Base-by-base conservation (phyloP, 2,888 invertebrate genomes). In the Beris morrisii region DNA sequence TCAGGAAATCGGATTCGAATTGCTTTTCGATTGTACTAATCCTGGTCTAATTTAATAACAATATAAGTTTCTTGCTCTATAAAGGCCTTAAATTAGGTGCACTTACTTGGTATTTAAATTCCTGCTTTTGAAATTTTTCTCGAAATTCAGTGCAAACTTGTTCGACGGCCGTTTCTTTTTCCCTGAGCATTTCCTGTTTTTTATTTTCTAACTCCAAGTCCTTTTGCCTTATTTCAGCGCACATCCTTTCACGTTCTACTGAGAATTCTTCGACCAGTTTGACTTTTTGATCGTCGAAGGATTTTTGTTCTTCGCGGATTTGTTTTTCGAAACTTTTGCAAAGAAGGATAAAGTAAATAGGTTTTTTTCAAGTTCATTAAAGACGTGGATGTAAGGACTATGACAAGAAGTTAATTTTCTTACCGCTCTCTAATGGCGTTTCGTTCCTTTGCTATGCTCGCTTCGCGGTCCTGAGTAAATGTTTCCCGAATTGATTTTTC, bases 381-480 rank as follows among this genome's bases (percentile, higher is more conserved):
- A n/a, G 48, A 48, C 15, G 44, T 12, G n/a, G n/a, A n/a, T 44
- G 54, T 55, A 28, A 66, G 13, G 15, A 13, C 52, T 50, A 6
- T 54, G 30, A 61, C 30, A 30, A 31, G 52, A 22, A 6, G 9
- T 30, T 15, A 22, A 22, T 5, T 31, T 44, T 12, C 55, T 66
- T 73, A 84, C 83, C 87, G 82, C 71, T 84, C 82, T 57, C 85
- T 80, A 54, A 87, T 81, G 7, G 85, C 81, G 66, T 84, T 84
- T 54, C 87, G 82, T 74, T 89, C 88, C 69, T 85, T 85, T 22
- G 83, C 81, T 45, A 88, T 78, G 11, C 85, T 83, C 64, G 84
- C 82, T 73, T 89, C 88, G 44, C 87, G 83, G 75, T 87, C 88
- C 67, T 83, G 83, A 0, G 84, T 83, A 65, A 87, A 79, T 65